Percentiles rank a stretch among this genome's conserved stretches.
These are phyloP conservation scores for Macrosteles quadrilineatus DNA, from an alignment of 1,140 invertebrate genomes.

Conservation along the genomic window DNA sequence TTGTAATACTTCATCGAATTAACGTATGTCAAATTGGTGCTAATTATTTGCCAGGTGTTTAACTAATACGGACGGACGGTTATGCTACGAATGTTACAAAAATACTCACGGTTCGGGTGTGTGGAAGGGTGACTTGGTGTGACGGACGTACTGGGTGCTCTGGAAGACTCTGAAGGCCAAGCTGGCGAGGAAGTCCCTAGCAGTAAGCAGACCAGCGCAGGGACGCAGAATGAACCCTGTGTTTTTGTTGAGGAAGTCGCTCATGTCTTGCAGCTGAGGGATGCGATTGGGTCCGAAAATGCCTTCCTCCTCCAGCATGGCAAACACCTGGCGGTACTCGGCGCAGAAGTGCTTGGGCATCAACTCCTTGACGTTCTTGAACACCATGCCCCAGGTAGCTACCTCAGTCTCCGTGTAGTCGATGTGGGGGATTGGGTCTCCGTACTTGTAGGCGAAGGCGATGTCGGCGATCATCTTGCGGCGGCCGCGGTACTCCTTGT, in stretches of 20 bases:
- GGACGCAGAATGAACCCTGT: slow-evolving; percentile 93
- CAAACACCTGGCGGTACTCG: slow-evolving; percentile 86
- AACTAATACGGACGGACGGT: too few relatives aligned
- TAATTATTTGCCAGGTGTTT: too few relatives aligned
- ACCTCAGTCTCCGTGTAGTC: slow-evolving; percentile 88
- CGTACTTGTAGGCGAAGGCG: slow-evolving; percentile 94
- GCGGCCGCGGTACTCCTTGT: slow-evolving; percentile 89
- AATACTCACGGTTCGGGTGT: slow-evolving; percentile 95
- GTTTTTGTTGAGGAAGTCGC: slow-evolving; percentile 80
- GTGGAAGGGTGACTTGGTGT: slow-evolving; percentile 93
- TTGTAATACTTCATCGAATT: too few relatives aligned
- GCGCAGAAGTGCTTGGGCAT: slow-evolving; percentile 92
- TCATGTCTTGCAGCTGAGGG: slow-evolving; percentile 95
- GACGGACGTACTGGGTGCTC: slow-evolving; percentile 97
- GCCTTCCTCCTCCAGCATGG: slow-evolving; percentile 80
- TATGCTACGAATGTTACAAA: too few relatives aligned
- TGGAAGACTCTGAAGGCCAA: slow-evolving; percentile 97
- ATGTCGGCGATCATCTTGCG: slow-evolving; percentile 97
- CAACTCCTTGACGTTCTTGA: slow-evolving; percentile 81
- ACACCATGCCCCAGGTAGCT: slow-evolving; percentile 90
- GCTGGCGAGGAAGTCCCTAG: slow-evolving; percentile 94
- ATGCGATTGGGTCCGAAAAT: slow-evolving; percentile 86
- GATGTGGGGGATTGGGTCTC: slow-evolving; percentile 86
- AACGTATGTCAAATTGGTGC: too few relatives aligned
- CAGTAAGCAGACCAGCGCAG: slow-evolving; percentile 89